Conservation (phyloP, 2,113 vertebrate genomes). For the Plecotus auritus region DNA sequence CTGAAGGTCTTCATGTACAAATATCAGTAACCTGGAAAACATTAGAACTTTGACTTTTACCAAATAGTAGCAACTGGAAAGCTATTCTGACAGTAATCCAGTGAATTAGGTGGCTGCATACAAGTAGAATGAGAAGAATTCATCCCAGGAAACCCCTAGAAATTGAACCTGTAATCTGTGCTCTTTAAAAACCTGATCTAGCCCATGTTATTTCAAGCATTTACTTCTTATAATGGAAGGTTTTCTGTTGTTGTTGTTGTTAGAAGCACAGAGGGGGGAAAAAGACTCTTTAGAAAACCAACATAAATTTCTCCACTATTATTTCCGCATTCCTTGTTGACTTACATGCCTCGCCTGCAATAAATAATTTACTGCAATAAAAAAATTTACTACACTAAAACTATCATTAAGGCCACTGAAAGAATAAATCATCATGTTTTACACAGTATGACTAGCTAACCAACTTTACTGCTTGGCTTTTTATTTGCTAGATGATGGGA, state of each 20-base stretch:
- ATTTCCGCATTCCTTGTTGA: conserved; percentile 67
- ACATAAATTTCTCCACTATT: conserved; percentile 72
- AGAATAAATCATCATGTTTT: conserved; percentile 80
- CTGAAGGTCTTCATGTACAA: neutral
- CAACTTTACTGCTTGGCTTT: conserved; percentile 73
- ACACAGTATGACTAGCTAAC: conserved; percentile 72
- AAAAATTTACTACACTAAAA: conserved; percentile 80
- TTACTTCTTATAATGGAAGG: conserved; percentile 28
- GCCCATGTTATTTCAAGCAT: neutral
- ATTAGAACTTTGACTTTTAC: neutral
- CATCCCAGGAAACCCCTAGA: neutral
- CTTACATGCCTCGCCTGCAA: conserved; percentile 71
- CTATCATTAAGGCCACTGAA: conserved; percentile 77
- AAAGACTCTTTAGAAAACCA: conserved; percentile 52
- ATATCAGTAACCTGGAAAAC: neutral
- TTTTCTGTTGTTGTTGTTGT: conserved; percentile 7
- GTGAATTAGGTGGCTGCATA: neutral
- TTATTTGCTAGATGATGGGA: conserved; percentile 65
- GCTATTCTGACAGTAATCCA: neutral
- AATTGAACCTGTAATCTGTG: neutral
- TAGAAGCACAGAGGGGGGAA: neutral
- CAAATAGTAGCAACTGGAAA: neutral
- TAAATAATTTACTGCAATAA: conserved; percentile 82
- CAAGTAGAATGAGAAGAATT: neutral
- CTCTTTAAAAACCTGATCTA: neutral